A percentile compares a stretch with the other conserved stretches of the same genome.
These are phyloP conservation scores for Brachyptera putata DNA, from an alignment of 2,888 invertebrate genomes.

Conservation along the genomic window DNA sequence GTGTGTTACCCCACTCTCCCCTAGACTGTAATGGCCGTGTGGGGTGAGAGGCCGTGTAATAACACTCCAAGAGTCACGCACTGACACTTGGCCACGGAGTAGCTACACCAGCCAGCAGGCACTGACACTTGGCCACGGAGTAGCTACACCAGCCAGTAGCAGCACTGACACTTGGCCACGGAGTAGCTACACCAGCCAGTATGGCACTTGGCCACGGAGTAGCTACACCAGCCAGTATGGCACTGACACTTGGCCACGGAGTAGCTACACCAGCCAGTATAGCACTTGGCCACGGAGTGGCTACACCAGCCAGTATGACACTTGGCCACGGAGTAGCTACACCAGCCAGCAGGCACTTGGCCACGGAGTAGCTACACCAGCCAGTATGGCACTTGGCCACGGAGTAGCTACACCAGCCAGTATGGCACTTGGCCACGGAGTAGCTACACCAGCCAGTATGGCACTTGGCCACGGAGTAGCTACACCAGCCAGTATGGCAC, in stretches of 20 bases:
- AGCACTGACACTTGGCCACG: background rate
- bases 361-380: too few relatives aligned
- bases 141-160: background rate
- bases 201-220: too few relatives aligned
- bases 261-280: background rate
- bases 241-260: background rate
- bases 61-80: background rate
- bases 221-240: background rate
- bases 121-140: background rate
- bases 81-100: too few relatives aligned
- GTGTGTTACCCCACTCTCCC: background rate
- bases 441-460: too few relatives aligned
- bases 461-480: too few relatives aligned
- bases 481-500: background rate
- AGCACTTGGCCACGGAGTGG: too few relatives aligned
- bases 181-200: background rate
- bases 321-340: too few relatives aligned
- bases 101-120: background rate
- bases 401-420: background rate
- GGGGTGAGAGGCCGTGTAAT: background rate
- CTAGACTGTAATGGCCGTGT: background rate
- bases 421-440: background rate
- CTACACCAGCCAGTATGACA: too few relatives aligned
- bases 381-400: too few relatives aligned
- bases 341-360: too few relatives aligned